Evolutionary conservation across 2,888 invertebrate species (phyloP).

Genomic region (Notodonta ziczac): DNA sequence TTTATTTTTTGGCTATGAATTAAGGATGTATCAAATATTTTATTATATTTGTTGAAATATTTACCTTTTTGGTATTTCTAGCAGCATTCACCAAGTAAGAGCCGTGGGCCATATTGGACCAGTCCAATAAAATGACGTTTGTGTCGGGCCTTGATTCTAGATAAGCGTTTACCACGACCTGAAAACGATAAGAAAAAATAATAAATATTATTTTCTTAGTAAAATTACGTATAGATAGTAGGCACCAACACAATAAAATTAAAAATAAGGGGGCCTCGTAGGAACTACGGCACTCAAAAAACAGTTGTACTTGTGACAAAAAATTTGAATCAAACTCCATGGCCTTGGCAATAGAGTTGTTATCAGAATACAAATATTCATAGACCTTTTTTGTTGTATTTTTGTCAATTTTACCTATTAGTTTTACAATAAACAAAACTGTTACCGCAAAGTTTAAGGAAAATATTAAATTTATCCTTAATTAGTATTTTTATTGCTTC

Average conservation of each 20-base stretch:
- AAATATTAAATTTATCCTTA: neutral
- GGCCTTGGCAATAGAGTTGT: no score
- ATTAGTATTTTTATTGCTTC: neutral
- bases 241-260: no score
- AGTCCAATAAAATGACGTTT: constrained; percentile 76
- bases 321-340: no score
- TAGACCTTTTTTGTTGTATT: no score
- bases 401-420: neutral
- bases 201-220: neutral
- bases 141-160: constrained; percentile 70
- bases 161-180: constrained; percentile 79
- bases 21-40: no score
- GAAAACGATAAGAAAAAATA: constrained; percentile 25
- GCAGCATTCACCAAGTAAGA: constrained; percentile 85
- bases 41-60: no score
- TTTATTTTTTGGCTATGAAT: no score
- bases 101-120: constrained; percentile 81
- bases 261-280: no score
- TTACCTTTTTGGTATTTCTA: constrained; percentile 84
- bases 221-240: no score
- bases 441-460: neutral
- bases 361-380: no score
- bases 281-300: no score
- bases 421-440: neutral
- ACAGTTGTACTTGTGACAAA: no score